These are phyloP conservation scores for Phymastichus coffea DNA, from an alignment of 1,140 invertebrate species.

Conservation along the genomic window DNA sequence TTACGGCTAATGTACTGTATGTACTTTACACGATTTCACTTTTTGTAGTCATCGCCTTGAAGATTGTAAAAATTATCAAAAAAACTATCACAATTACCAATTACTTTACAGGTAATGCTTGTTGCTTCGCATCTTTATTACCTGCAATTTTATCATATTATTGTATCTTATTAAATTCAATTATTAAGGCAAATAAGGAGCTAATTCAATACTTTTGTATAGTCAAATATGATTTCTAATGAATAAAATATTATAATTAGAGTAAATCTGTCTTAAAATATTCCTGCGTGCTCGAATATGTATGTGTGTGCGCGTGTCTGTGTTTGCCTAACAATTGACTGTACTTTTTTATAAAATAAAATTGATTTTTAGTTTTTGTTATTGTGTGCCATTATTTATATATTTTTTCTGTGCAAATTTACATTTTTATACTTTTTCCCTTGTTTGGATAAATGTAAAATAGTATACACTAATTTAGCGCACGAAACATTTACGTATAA, in stretches of 20 bases:
- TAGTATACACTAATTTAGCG: no score
- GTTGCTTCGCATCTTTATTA: slow-evolving; percentile 42
- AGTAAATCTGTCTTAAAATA: slow-evolving; percentile 62
- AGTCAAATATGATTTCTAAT: slow-evolving; percentile 56
- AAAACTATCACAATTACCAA: slow-evolving; percentile 62
- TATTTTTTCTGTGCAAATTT: no score
- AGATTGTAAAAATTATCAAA: slow-evolving; percentile 63
- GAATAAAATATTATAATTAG: slow-evolving; percentile 59
- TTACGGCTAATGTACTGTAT: no score
- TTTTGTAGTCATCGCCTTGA: no score
- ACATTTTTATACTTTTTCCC: no score
- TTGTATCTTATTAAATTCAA: slow-evolving; percentile 50
- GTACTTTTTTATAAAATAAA: no score
- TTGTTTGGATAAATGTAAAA: no score
- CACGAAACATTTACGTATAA: no score
- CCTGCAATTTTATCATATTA: slow-evolving; percentile 31
- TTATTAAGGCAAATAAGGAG: slow-evolving; percentile 58
- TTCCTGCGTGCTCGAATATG: slow-evolving; percentile 40
- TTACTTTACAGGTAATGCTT: slow-evolving; percentile 56
- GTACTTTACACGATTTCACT: no score
- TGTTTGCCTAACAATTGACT: slow-evolving; percentile 47
- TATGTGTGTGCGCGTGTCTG: neutral
- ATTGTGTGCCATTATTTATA: no score
- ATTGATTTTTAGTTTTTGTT: no score
- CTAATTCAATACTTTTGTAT: no score